A percentile compares a stretch with the other conserved stretches of the same genome.
Evolutionary conservation across 2,113 vertebrate species (phyloP).

Genomic region (Cacatua alba): DNA sequence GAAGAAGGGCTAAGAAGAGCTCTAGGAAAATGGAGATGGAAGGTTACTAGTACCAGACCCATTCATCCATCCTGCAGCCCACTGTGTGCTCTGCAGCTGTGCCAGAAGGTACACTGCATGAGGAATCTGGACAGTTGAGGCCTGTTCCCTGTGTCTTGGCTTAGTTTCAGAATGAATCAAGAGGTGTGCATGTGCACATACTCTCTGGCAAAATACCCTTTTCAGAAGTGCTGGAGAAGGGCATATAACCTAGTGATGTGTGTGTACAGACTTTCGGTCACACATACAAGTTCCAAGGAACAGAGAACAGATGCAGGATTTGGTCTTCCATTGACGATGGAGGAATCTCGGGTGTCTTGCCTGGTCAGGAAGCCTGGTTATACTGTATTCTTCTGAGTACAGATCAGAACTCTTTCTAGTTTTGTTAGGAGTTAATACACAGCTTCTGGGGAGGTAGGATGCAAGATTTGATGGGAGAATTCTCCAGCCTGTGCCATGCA

Average conservation of each 20-base stretch:
- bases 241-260: neutral
- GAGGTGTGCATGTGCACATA: neutral
- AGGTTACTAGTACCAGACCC: neutral
- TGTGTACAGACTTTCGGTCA: neutral
- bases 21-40: neutral
- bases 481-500: neutral
- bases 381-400: neutral
- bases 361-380: neutral
- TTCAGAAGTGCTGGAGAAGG: neutral
- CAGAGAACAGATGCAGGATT: neutral
- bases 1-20: neutral
- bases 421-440: neutral
- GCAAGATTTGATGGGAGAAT: neutral
- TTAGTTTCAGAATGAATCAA: neutral
- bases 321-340: neutral
- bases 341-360: neutral
- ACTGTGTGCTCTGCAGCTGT: slow-evolving; percentile 6
- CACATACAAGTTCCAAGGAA: neutral
- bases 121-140: neutral
- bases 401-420: neutral
- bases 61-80: slow-evolving; percentile 3
- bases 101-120: neutral
- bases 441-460: neutral
- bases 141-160: neutral
- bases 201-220: neutral